Percentiles rank a stretch among this genome's conserved stretches.
These are phyloP conservation scores for Drosophila saltans DNA, from an alignment of 1,140 invertebrate species.

Conservation along the genomic window DNA sequence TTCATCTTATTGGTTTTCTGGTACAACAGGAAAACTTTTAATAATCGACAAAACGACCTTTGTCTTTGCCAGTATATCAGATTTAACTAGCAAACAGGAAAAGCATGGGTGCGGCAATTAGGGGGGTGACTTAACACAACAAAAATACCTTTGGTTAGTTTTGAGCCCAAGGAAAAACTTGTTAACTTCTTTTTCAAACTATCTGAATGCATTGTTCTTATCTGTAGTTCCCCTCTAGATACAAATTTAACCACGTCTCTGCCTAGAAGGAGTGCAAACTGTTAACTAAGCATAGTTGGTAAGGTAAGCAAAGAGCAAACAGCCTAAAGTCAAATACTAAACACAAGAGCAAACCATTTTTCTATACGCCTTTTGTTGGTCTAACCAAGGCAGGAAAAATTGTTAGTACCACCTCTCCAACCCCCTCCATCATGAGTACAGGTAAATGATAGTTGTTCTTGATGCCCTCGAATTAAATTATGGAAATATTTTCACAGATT, in stretches of 20 bases:
- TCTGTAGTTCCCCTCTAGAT: not conserved
- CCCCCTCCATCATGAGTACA: not conserved
- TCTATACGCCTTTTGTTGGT: constrained; percentile 17
- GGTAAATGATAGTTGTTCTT: constrained; percentile 3
- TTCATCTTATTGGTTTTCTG: constrained; percentile 39
- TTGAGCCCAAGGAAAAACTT: too few species aligned
- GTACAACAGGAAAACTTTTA: constrained; percentile 33
- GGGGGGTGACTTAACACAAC: too few species aligned
- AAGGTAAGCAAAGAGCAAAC: constrained; percentile 21
- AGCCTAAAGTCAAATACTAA: constrained; percentile 47
- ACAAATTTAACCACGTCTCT: not conserved
- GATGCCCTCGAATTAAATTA: constrained; percentile 5
- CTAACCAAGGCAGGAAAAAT: not conserved
- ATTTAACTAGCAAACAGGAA: not conserved
- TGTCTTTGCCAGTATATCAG: not conserved
- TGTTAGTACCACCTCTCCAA: not conserved
- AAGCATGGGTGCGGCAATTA: not conserved
- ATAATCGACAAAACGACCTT: constrained; percentile 38
- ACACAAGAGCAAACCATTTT: constrained; percentile 1
- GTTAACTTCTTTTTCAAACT: too few species aligned
- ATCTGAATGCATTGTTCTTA: too few species aligned
- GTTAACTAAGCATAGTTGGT: not conserved
- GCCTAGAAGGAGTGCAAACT: not conserved
- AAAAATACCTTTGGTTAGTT: too few species aligned
- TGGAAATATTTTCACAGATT: constrained; percentile 3